Conservation (phyloP, 2,888 invertebrate genomes). For the Arge pagana region DNA sequence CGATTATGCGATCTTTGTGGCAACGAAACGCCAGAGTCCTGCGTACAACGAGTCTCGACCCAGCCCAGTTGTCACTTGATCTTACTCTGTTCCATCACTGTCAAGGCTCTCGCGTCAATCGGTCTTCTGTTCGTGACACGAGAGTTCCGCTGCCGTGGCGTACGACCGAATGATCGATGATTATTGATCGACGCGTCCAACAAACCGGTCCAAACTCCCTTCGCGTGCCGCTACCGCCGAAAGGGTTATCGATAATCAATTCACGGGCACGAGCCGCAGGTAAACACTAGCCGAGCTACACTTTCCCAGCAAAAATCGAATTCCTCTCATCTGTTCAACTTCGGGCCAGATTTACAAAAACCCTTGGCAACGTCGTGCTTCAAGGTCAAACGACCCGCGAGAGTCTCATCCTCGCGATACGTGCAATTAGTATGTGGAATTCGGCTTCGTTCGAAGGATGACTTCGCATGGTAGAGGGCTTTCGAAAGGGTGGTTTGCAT, state of each 20-base stretch:
- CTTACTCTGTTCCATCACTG: slow-evolving; percentile 35
- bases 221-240: slow-evolving; percentile 5
- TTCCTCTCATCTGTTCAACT: too few species aligned
- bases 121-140: slow-evolving; percentile 30
- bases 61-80: slow-evolving; percentile 23
- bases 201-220: slow-evolving; percentile 14
- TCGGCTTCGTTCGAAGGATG: slow-evolving; percentile 54
- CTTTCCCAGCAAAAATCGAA: too few species aligned
- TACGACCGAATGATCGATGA: slow-evolving; percentile 22
- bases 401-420: too few species aligned
- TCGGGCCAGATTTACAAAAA: too few species aligned
- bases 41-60: too few species aligned
- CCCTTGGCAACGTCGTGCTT: too few species aligned
- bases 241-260: slow-evolving; percentile 16
- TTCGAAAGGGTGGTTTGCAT: background rate
- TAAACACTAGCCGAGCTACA: too few species aligned
- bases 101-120: slow-evolving; percentile 34
- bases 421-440: slow-evolving; percentile 56
- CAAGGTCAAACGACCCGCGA: too few species aligned
- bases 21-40: too few species aligned
- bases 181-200: slow-evolving; percentile 26
- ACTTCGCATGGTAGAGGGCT: background rate
- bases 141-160: slow-evolving; percentile 21
- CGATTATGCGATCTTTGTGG: too few species aligned
- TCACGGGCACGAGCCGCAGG: too few species aligned